Evolutionary conservation across 2,113 vertebrate species (phyloP).

Genomic region (Corvus moneduloides): DNA sequence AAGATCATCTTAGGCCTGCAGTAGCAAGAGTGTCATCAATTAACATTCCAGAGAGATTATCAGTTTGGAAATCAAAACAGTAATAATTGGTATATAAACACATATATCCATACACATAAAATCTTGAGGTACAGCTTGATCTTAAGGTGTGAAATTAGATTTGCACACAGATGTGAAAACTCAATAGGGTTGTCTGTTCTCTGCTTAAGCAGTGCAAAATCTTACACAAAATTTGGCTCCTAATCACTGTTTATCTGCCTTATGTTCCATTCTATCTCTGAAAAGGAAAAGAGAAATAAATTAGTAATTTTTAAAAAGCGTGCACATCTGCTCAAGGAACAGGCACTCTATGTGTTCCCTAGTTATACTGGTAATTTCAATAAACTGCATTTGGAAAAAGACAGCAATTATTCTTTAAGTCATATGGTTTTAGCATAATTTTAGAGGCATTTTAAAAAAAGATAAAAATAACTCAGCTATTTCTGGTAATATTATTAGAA

Average conservation of each 20-base stretch:
- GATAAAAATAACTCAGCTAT: constrained; percentile 5
- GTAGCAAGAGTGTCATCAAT: background rate
- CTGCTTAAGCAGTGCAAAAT: background rate
- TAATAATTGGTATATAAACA: background rate
- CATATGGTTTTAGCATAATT: background rate
- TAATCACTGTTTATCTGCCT: background rate
- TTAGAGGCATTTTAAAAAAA: background rate
- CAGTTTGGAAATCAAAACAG: background rate
- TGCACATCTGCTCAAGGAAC: background rate
- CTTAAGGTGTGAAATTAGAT: background rate
- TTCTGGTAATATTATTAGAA: background rate
- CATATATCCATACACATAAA: background rate
- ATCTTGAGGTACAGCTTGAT: background rate
- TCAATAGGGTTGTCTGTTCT: background rate
- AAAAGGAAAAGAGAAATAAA: background rate
- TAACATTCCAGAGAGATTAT: background rate
- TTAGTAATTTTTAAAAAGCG: background rate
- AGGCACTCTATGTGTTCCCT: background rate
- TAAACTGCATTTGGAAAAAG: background rate
- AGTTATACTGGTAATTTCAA: background rate
- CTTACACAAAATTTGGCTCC: background rate
- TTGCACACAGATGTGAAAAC: background rate
- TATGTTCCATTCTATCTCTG: background rate
- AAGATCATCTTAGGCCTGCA: background rate
- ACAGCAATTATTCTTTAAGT: background rate